phyloP scores from a whole-genome alignment of 2,797 vertebrate genomes.

The Mormyrops attenuatus region DNA sequence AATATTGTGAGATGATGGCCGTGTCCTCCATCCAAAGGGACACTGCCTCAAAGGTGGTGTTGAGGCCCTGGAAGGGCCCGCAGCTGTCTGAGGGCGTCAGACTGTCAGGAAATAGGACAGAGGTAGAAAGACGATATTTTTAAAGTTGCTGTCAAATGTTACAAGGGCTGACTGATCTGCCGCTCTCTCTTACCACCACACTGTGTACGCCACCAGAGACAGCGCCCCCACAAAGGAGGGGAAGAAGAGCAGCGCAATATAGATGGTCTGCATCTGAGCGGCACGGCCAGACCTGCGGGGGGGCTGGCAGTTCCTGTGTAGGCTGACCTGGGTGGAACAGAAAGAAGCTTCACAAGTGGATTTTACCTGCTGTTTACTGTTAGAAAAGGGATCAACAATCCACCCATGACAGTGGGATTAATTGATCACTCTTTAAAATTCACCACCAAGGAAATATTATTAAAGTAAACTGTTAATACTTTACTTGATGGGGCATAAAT shows the following conservation, averaged over 20 bases:
- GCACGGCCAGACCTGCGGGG: constrained; percentile 78
- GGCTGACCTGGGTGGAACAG: constrained; percentile 68
- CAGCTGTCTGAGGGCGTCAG: constrained; percentile 74
- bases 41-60: constrained; percentile 65
- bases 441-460: not conserved
- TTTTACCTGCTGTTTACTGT: not conserved
- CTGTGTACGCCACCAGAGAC: constrained; percentile 68
- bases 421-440: not conserved
- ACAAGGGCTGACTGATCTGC: not conserved
- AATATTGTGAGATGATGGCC: constrained; percentile 26
- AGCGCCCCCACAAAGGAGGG: constrained; percentile 81
- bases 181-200: constrained; percentile 75
- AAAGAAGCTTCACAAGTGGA: not conserved
- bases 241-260: constrained; percentile 82
- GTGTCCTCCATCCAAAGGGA: constrained; percentile 61
- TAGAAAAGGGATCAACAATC: not conserved
- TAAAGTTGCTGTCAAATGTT: not conserved
- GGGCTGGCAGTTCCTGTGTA: constrained; percentile 86
- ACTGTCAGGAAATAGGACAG: constrained; percentile 48
- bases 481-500: not conserved
- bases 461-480: not conserved
- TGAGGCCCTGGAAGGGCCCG: constrained; percentile 80
- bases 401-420: not conserved
- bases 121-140: not conserved
- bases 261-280: constrained; percentile 86